Base-by-base conservation (phyloP, 2,888 invertebrate species). In the Tineola bisselliella region DNA sequence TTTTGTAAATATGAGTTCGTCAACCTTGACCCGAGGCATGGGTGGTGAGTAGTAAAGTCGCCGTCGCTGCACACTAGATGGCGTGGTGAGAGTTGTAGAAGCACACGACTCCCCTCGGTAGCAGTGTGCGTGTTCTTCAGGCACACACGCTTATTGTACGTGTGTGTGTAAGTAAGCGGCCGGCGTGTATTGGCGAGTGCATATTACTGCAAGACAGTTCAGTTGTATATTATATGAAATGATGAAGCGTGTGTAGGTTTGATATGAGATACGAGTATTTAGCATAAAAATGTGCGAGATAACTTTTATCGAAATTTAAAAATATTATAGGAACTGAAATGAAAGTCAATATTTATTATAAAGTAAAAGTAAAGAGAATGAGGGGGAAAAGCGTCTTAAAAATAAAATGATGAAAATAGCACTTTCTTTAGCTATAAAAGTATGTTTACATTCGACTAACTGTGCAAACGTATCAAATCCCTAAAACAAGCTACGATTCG, bases 1-100 rank as follows among this genome's bases (percentile, higher is more conserved):
- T 19, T 54, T 58, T 25, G 33, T 76, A 77, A 78, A 78, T 81
- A 79, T 72, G 76, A 73, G 81, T 83, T 83, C 82, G 74, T 79
- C 79, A 82, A 82, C 84, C 83, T 86, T 84, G 82, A 81, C 79
- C 31, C 6, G 33, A 33, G 25, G 54, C 54, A 54, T 54, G 54
- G 54, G 19, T 25, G 25, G 54, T 30, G 33, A 58, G 33, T 15
- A n/a, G 25, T 19, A 15, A 8, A 25, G 25, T 56, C 56, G 56
- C 58, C 33, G 33, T 81, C 68, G 62, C 76, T 76, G 66, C 69
- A 64, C 81, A 70, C 73, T 76, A 84, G 86, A 80, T 79, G 87
- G 84, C 87, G 80, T 69, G 33, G 8, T 57, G 59, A 61, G 63
- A 73, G 68, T 57, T 12, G 61, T 52, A 13, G 64, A 61, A 63